Percentiles rank a stretch among this genome's conserved stretches.
phyloP scores from a whole-genome alignment of 2,113 vertebrate species.

The Empidonax traillii region DNA sequence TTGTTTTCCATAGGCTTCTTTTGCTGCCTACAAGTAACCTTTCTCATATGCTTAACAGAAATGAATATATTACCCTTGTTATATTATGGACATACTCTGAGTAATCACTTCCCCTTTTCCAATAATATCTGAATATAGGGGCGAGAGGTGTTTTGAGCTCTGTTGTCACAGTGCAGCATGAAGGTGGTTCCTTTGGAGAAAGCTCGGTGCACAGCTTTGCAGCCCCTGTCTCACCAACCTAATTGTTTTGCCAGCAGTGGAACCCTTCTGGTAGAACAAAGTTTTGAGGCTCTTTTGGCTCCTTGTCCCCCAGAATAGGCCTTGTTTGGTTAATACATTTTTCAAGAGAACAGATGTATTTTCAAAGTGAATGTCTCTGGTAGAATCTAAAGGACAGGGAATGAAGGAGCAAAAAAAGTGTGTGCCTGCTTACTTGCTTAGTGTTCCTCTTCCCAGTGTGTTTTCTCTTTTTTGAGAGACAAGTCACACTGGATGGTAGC shows the following conservation, averaged over 20 bases:
- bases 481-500: not conserved
- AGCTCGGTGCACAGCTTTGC: not conserved
- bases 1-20: not conserved
- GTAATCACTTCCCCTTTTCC: not conserved
- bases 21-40: not conserved
- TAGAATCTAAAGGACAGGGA: not conserved
- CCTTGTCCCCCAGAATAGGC: not conserved
- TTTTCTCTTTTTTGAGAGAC: not conserved
- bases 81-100: not conserved
- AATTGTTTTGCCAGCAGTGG: not conserved
- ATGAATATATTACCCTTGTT: not conserved
- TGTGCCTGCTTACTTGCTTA: not conserved
- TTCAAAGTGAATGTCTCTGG: not conserved
- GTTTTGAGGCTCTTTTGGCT: not conserved
- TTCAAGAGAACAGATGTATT: not conserved
- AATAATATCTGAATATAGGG: not conserved
- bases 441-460: not conserved
- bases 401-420: not conserved
- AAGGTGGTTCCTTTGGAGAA: not conserved
- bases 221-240: not conserved
- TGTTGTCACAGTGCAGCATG: accelerated
- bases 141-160: not conserved
- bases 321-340: not conserved
- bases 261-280: not conserved
- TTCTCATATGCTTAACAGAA: not conserved